These are phyloP conservation scores for Drymonia ruficornis DNA, from an alignment of 2,888 invertebrate genomes.

Conservation along the genomic window DNA sequence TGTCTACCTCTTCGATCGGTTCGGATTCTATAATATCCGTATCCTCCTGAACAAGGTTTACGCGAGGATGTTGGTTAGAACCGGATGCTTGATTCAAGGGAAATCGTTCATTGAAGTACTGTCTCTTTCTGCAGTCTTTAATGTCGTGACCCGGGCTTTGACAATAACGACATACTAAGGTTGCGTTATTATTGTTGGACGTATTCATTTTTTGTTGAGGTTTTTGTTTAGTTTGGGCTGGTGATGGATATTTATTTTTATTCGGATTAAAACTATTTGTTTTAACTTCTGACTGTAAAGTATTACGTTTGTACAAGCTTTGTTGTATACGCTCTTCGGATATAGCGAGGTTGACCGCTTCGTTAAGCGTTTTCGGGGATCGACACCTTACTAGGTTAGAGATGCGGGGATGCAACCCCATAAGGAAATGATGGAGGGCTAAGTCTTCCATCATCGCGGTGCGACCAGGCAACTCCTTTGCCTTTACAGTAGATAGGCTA, in stretches of 20 bases:
- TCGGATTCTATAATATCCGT: neutral
- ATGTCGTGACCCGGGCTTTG: conserved; percentile 9
- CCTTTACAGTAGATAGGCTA: conserved; percentile 20
- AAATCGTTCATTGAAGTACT: conserved; percentile 5
- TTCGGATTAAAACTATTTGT: neutral
- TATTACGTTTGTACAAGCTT: conserved; percentile 8
- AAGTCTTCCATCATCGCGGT: conserved; percentile 39
- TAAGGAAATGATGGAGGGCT: conserved; percentile 25
- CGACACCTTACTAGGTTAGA: conserved; percentile 17
- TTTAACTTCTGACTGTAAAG: neutral
- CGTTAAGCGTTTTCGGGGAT: conserved; percentile 14
- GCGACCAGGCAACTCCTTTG: conserved; percentile 27
- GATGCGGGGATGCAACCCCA: conserved; percentile 14
- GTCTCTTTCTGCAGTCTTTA: conserved; percentile 7
- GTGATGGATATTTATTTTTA: neutral
- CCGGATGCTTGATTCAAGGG: neutral
- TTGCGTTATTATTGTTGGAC: neutral
- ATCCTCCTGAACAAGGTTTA: neutral
- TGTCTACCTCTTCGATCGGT: neutral
- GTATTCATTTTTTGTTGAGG: neutral
- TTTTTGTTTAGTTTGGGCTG: neutral
- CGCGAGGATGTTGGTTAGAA: neutral
- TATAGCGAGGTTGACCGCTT: conserved; percentile 12
- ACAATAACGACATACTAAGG: conserved; percentile 14
- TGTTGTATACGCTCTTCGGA: conserved; percentile 13